Percentiles rank a stretch among this genome's conserved stretches.
phyloP scores from a whole-genome alignment of 2,888 invertebrate species.

The Linyphia triangularis region DNA sequence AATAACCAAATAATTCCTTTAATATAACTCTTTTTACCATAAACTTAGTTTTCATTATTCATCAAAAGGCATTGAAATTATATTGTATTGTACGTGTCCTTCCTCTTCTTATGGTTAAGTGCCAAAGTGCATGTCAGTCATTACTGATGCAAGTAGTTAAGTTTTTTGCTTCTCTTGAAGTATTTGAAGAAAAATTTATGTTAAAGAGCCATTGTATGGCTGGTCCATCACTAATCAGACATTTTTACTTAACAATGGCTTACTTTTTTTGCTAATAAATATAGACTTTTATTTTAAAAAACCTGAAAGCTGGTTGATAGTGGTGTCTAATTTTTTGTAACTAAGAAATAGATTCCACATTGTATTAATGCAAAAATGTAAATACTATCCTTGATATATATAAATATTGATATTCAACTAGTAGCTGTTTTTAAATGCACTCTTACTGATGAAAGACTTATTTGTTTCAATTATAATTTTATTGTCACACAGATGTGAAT shows the following conservation, averaged over 20 bases:
- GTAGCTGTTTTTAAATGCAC: slow-evolving; percentile 43
- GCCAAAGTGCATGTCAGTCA: slow-evolving; percentile 64
- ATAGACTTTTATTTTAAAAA: neutral
- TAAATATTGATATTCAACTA: slow-evolving; percentile 14
- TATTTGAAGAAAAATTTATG: slow-evolving; percentile 31
- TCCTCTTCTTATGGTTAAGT: slow-evolving; percentile 41
- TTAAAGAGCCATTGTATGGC: slow-evolving; percentile 55
- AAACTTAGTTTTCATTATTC: too few species aligned
- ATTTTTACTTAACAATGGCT: slow-evolving; percentile 37
- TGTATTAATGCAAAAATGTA: slow-evolving; percentile 17
- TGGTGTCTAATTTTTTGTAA: slow-evolving; percentile 26
- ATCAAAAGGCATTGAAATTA: neutral
- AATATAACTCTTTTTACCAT: too few species aligned
- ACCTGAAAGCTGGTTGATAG: neutral
- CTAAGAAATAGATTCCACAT: slow-evolving; percentile 16
- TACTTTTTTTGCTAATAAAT: slow-evolving; percentile 35
- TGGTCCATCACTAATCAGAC: slow-evolving; percentile 55
- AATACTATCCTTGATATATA: slow-evolving; percentile 12
- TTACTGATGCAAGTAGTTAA: slow-evolving; percentile 25
- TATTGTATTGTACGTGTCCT: neutral
- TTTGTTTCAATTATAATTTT: slow-evolving; percentile 2
- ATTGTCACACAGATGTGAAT: slow-evolving; percentile 11
- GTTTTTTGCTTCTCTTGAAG: slow-evolving; percentile 32
- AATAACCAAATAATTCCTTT: too few species aligned
- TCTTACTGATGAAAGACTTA: slow-evolving; percentile 15